Evolutionary conservation across 2,797 vertebrate species (phyloP), one percentile per base, ranked within the genome.

Genomic region (Zalophus californianus): DNA sequence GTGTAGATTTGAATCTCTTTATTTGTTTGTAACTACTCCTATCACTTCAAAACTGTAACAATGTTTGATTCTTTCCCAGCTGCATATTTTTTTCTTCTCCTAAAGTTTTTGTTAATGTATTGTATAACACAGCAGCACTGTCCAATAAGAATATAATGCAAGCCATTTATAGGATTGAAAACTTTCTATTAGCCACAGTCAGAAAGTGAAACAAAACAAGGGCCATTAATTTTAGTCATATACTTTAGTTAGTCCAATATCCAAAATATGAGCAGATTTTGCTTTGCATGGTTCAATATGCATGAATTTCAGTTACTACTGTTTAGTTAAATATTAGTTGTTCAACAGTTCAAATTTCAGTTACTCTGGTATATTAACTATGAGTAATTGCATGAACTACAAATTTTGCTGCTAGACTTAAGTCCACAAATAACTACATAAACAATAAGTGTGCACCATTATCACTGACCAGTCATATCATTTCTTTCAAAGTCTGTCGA

Each of bases 191-290:
- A 77, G 5, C n/a, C 10, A 92, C 9, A 38, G 72, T 58, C 21
- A 60, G 90, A 89, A 96, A 87, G 20, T 50, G 82, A 92, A 94
- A 84, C 72, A 14, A 95, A 93, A 90, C 8, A 83, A 18, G 21
- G n/a, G 4, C 3, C 72, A 84, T 85, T 77, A 41, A 91, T 90
- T 84, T 93, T 93, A 89, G 78, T 66, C 18, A 60, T 52, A 35
- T 54, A 84, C 60, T 85, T 83, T 78, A 58, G 82, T 90, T 73
- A 91, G 66, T 11, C 8, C 4, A 66, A 1, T 82, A 60, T 78
- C 48, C n/a, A 94, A 94, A 97, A 75, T 82, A 73, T 4, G 78
- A 27, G 52, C 23, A 70, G 25, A n/a, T 20, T 90, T 94, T 87
- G 5, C 15, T 90, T 73, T n/a, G 27, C 16, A 38, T 54, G 18